Conservation (phyloP, 2,113 vertebrate genomes). For the Psophia crepitans region DNA sequence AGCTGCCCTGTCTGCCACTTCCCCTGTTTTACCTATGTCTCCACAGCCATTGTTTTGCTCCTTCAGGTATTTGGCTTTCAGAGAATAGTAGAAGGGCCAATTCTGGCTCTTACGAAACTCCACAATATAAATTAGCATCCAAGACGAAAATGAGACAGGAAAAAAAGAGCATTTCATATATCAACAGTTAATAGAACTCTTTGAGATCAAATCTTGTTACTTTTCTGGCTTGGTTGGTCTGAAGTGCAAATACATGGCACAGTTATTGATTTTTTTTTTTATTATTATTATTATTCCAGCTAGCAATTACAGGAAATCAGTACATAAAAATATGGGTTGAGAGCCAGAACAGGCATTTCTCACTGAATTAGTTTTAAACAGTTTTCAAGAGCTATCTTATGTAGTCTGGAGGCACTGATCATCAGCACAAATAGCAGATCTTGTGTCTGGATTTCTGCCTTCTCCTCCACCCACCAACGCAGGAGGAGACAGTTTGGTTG, state of each 20-base stretch:
- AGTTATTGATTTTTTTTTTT: slow-evolving; percentile 37
- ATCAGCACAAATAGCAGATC: neutral
- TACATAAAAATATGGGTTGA: slow-evolving; percentile 7
- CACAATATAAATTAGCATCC: neutral
- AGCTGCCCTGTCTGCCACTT: neutral
- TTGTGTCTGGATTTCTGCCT: neutral
- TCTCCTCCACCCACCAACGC: neutral
- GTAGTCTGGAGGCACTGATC: neutral
- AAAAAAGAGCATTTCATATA: neutral
- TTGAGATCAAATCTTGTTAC: neutral
- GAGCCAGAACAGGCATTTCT: slow-evolving; percentile 45
- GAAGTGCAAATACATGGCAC: slow-evolving; percentile 27
- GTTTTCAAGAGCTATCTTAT: neutral
- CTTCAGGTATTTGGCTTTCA: neutral
- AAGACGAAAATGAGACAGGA: neutral
- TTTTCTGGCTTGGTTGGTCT: slow-evolving; percentile 13
- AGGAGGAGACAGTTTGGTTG: neutral
- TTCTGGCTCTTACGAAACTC: neutral
- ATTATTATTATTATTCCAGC: slow-evolving; percentile 41
- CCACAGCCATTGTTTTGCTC: neutral
- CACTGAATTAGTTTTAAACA: slow-evolving; percentile 40
- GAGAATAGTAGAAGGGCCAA: neutral
- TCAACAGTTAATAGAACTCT: slow-evolving; percentile 12
- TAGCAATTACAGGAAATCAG: slow-evolving; percentile 60
- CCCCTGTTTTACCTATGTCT: neutral